Evolutionary conservation across 1,140 invertebrate species (phyloP).

Genomic region (Gyrodactylus bullatarudis): DNA sequence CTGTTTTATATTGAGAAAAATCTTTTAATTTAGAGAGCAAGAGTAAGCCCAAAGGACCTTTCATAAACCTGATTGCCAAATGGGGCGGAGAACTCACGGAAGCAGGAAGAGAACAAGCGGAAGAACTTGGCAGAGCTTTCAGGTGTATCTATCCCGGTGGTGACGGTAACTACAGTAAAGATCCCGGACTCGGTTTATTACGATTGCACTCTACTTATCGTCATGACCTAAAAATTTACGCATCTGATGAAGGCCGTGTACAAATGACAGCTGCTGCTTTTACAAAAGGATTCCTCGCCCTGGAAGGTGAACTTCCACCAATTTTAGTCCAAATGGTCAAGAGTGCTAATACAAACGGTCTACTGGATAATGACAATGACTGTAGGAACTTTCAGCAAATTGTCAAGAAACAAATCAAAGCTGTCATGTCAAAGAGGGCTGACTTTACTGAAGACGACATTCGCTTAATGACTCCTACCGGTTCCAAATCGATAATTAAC

Average conservation of each 20-base stretch:
- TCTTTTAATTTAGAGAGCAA: background rate
- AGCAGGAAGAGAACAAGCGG: slow-evolving; percentile 57
- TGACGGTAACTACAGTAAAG: slow-evolving; percentile 12
- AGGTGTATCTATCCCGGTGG: slow-evolving; percentile 74
- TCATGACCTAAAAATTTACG: slow-evolving; percentile 96
- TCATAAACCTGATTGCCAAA: slow-evolving; percentile 45
- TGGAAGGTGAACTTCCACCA: slow-evolving; percentile 88
- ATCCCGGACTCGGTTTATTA: slow-evolving; percentile 41
- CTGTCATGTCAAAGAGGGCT: slow-evolving; percentile 26
- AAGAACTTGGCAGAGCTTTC: slow-evolving; percentile 81
- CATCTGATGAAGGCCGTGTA: slow-evolving; percentile 84
- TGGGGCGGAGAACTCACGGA: slow-evolving; percentile 98
- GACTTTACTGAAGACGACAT: slow-evolving; percentile 1
- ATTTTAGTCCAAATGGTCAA: slow-evolving; percentile 99
- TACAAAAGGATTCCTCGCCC: slow-evolving; percentile 57
- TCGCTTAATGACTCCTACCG: slow-evolving; percentile 11
- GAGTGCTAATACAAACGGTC: slow-evolving; percentile 81
- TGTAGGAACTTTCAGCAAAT: slow-evolving; percentile 72
- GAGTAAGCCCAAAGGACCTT: slow-evolving; percentile 10
- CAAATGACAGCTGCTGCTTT: slow-evolving; percentile 99
- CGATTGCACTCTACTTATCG: slow-evolving; percentile 83
- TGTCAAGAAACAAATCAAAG: slow-evolving; percentile 31
- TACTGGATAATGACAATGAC: slow-evolving; percentile 85
- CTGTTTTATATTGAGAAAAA: no score
- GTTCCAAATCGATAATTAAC: slow-evolving; percentile 29